These are phyloP conservation scores for Drosophila melanosoma DNA, from an alignment of 2,888 invertebrate genomes.

Conservation along the genomic window DNA sequence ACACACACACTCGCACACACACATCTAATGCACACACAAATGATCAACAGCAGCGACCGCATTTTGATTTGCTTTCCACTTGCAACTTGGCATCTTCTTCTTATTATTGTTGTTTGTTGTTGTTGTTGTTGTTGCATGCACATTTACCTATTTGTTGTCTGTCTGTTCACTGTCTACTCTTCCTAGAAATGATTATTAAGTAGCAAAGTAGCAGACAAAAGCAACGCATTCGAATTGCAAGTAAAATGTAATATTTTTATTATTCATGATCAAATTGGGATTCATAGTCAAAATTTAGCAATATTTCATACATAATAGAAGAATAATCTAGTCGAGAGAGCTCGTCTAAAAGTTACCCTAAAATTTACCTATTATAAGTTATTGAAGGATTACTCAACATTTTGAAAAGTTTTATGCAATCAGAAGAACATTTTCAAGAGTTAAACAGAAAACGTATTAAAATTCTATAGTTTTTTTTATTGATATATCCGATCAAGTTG, in stretches of 20 bases:
- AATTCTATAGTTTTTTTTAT: not conserved
- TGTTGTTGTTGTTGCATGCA: slow-evolving; percentile 39
- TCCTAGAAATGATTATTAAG: slow-evolving; percentile 22
- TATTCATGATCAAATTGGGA: not conserved
- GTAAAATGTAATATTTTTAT: not conserved
- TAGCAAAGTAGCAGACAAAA: not conserved
- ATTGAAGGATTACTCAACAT: not conserved
- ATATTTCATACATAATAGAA: not conserved
- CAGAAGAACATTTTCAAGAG: not conserved
- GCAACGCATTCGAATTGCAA: slow-evolving; percentile 4
- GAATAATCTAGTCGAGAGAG: not conserved
- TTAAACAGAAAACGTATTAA: not conserved
- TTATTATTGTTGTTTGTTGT: slow-evolving; percentile 13
- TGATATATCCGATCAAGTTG: not conserved
- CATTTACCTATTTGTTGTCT: slow-evolving; percentile 27
- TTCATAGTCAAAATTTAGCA: not conserved
- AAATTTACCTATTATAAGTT: not conserved
- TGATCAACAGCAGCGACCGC: slow-evolving; percentile 41
- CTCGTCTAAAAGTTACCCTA: not conserved
- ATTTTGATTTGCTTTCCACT: slow-evolving; percentile 24
- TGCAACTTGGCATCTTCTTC: slow-evolving; percentile 10
- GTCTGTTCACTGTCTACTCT: slow-evolving; percentile 1
- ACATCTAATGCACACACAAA: not conserved
- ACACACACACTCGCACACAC: not conserved
- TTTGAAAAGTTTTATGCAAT: not conserved